phyloP scores from a whole-genome alignment of 2,797 vertebrate genomes.

The Scarus forsteni region DNA sequence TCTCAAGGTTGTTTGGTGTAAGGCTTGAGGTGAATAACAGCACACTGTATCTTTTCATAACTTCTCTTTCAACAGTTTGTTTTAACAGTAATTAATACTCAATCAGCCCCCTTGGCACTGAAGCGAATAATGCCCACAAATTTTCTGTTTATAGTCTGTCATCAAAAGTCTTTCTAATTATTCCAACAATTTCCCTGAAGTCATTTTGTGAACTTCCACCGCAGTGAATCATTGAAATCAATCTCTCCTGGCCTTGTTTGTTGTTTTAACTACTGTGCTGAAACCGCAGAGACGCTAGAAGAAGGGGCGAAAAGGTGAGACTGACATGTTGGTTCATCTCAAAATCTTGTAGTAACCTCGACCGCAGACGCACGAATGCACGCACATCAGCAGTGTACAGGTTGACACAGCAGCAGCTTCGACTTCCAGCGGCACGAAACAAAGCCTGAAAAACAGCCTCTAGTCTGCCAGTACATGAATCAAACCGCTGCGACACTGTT shows the following conservation, averaged over 20 bases:
- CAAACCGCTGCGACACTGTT: conserved; percentile 59
- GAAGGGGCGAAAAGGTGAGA: conserved; percentile 34
- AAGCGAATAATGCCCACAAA: conserved; percentile 12
- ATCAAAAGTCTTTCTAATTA: conserved; percentile 32
- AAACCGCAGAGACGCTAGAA: conserved; percentile 29
- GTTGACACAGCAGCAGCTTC: conserved; percentile 31
- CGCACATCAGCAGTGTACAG: conserved; percentile 21
- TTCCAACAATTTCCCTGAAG: conserved; percentile 20
- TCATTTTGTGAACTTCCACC: conserved; percentile 2
- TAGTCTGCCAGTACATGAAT: conserved; percentile 62
- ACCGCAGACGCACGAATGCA: conserved; percentile 3
- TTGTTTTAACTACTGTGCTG: conserved; percentile 31
- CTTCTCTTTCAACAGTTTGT: conserved; percentile 9
- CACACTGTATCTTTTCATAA: not conserved
- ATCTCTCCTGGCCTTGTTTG: conserved; percentile 23
- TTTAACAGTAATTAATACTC: not conserved
- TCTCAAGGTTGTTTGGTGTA: not conserved
- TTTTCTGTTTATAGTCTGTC: conserved; percentile 26
- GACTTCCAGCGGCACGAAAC: conserved; percentile 48
- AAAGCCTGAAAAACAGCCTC: conserved; percentile 57
- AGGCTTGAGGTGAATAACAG: not conserved
- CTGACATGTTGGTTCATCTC: conserved; percentile 30
- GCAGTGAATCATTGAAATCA: conserved; percentile 27
- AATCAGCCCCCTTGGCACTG: conserved; percentile 2
- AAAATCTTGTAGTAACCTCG: conserved; percentile 27